Evolutionary conservation across 2,888 invertebrate species (phyloP), one percentile per base, ranked within the genome.

Genomic region (Chorisops tibialis): DNA sequence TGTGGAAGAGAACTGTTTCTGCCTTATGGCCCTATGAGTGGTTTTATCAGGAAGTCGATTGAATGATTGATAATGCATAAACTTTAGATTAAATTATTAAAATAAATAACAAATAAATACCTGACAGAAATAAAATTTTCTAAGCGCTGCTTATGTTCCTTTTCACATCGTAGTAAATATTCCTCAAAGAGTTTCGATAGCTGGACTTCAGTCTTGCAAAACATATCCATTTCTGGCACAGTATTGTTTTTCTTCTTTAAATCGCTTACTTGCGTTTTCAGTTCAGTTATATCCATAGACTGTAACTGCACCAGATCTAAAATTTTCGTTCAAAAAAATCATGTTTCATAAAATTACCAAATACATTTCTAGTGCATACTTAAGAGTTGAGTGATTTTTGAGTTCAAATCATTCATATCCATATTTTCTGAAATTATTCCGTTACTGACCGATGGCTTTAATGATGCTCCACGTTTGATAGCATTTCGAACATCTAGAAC

Each of bases 221-320:
- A 72, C 64, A 74, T 68, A 30, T 75, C 74, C 16, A 71, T 41
- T 0, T 56, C 41, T 18, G 21, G 12, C 4, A 21, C 11, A 19
- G 50, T 22, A n/a, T 16, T 60, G 71, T 70, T 62, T 63, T 61
- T 45, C 69, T 70, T 65, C 73, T 73, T 68, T 74, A 63, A 61
- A 45, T 75, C 74, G 45, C 63, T 56, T 54, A 79, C 71, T 50
- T 79, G 79, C 50, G 71, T 71, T 61, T 82, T 79, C 48, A 83
- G 68, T 21, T 75, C 69, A 18, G 79, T 76, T 47, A 84, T 71
- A 73, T 83, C 81, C 56, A 75, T 72, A 3, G 79, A 77, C 69
- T 82, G 82, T 35, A 74, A 71, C 61, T 78, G 73, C 45, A 83
- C 72, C 65, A 83, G 68, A 61, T 82, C 84, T 83, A 38, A 37